Percentiles rank a stretch among this genome's conserved stretches.
Conservation (phyloP, 1,140 invertebrate species). For the Nephila pilipes region DNA sequence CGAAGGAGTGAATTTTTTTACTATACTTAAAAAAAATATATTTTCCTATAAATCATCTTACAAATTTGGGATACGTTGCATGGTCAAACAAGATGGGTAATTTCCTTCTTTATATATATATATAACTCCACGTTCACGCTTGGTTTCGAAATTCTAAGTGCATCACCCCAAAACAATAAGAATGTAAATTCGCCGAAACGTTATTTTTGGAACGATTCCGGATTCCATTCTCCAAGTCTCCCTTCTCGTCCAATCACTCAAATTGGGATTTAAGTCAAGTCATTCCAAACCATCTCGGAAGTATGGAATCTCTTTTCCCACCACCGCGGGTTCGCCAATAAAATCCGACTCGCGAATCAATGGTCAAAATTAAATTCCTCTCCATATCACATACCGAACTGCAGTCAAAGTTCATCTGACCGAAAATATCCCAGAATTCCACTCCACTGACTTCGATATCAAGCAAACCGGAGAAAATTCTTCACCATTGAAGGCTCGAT, state of each 20-base stretch:
- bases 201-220: neutral
- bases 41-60: too few relatives aligned
- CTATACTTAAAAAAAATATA: too few relatives aligned
- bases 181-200: too few relatives aligned
- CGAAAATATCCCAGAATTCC: constrained; percentile 24
- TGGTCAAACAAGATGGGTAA: too few relatives aligned
- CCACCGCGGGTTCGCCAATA: neutral
- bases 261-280: neutral
- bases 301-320: constrained; percentile 29
- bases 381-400: neutral
- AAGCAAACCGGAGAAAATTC: neutral
- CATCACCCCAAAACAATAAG: too few relatives aligned
- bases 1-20: too few relatives aligned
- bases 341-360: neutral
- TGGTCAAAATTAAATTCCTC: constrained; percentile 53
- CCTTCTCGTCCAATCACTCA: neutral
- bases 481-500: neutral
- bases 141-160: too few relatives aligned
- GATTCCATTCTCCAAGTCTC: neutral
- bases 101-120: too few relatives aligned
- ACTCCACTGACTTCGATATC: neutral
- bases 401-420: constrained; percentile 15
- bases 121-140: too few relatives aligned
- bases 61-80: too few relatives aligned
- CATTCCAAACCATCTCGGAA: neutral